A percentile compares a stretch with the other conserved stretches of the same genome.
phyloP scores from a whole-genome alignment of 2,113 vertebrate species.

The Periophthalmus modestus region DNA sequence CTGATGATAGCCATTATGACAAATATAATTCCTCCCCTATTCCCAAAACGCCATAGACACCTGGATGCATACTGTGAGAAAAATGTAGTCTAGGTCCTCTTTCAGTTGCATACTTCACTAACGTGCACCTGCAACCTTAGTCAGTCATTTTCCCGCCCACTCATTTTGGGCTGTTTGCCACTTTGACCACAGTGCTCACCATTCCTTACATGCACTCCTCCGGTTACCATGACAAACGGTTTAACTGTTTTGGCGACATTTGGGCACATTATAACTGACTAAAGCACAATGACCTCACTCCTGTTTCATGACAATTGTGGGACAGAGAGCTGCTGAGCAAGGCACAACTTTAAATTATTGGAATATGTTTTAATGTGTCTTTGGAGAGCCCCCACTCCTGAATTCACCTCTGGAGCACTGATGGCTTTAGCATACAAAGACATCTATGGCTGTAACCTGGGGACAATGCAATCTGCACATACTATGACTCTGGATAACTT shows the following conservation, averaged over 20 bases:
- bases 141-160: slow-evolving; percentile 16
- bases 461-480: neutral
- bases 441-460: slow-evolving; percentile 46
- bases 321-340: slow-evolving; percentile 60
- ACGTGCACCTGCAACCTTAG: slow-evolving; percentile 38
- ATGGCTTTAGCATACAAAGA: slow-evolving; percentile 72
- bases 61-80: slow-evolving; percentile 59
- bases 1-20: slow-evolving; percentile 46
- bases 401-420: slow-evolving; percentile 54
- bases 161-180: slow-evolving; percentile 35
- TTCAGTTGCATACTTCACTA: neutral
- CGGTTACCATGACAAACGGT: slow-evolving; percentile 51
- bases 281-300: slow-evolving; percentile 65
- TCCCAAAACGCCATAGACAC: slow-evolving; percentile 53
- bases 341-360: slow-evolving; percentile 63
- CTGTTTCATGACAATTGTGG: slow-evolving; percentile 68
- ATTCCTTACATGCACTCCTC: slow-evolving; percentile 17
- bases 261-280: slow-evolving; percentile 30
- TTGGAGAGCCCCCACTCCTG: slow-evolving; percentile 54
- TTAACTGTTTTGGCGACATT: slow-evolving; percentile 58
- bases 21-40: slow-evolving; percentile 44
- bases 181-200: slow-evolving; percentile 11
- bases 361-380: slow-evolving; percentile 68
- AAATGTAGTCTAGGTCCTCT: slow-evolving; percentile 21
- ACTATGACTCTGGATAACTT: neutral